Conservation (phyloP, 1,140 invertebrate genomes). For the Drosophila persimilis region DNA sequence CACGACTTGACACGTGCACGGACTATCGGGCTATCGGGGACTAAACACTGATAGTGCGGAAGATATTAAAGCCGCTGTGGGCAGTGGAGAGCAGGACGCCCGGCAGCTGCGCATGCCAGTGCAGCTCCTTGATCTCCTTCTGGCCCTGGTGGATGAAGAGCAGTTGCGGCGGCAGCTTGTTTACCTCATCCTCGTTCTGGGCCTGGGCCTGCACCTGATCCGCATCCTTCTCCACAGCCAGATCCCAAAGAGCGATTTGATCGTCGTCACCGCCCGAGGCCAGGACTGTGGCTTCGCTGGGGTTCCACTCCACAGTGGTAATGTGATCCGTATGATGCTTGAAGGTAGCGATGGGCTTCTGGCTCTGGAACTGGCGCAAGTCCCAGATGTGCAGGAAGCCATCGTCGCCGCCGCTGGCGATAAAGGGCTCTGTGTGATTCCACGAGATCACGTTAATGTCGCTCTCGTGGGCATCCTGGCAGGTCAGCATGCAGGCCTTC, state of each 20-base stretch:
- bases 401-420: slow-evolving; percentile 98
- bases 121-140: slow-evolving; percentile 98
- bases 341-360: slow-evolving; percentile 94
- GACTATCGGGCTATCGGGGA: not conserved
- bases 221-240: slow-evolving; percentile 93
- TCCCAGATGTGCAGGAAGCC: slow-evolving; percentile 98
- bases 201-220: slow-evolving; percentile 85
- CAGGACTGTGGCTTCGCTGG: slow-evolving; percentile 94
- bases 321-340: slow-evolving; percentile 97
- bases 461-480: slow-evolving; percentile 92
- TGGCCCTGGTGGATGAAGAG: slow-evolving; percentile 99
- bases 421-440: slow-evolving; percentile 96
- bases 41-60: slow-evolving; percentile 98
- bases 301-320: slow-evolving; percentile 98
- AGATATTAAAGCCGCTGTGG: slow-evolving; percentile 97
- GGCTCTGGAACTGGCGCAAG: slow-evolving; percentile 92
- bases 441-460: slow-evolving; percentile 99
- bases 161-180: slow-evolving; percentile 95
- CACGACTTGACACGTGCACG: slow-evolving; percentile 1
- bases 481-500: slow-evolving; percentile 96
- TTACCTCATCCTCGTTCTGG: slow-evolving; percentile 78
- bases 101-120: slow-evolving; percentile 98
- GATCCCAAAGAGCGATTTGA: slow-evolving; percentile 98
- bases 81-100: slow-evolving; percentile 98
- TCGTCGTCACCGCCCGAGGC: slow-evolving; percentile 97